Evolutionary conservation across 2,888 invertebrate species (phyloP).

Genomic region (Toxonevra muliebris): DNA sequence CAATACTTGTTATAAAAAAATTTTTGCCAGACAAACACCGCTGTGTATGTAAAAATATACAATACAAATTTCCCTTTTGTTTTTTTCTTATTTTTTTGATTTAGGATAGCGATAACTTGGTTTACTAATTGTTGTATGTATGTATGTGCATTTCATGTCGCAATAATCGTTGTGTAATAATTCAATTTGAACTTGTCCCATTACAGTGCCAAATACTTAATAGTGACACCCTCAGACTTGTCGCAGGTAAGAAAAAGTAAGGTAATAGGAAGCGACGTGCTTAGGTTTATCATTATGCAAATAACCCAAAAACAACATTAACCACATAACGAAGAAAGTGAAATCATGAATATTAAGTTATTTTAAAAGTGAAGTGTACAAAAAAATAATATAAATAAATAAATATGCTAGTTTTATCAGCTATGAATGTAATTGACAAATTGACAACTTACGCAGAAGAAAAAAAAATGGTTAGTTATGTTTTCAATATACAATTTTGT

Average conservation of each 20-base stretch:
- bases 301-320: neutral
- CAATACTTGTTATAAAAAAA: too few relatives aligned
- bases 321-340: slow-evolving; percentile 19
- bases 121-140: too few relatives aligned
- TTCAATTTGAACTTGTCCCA: too few relatives aligned
- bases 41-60: too few relatives aligned
- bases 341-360: slow-evolving; percentile 26
- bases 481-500: slow-evolving; percentile 2
- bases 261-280: slow-evolving; percentile 26
- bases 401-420: neutral
- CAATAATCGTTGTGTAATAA: too few relatives aligned
- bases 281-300: slow-evolving; percentile 4
- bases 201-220: too few relatives aligned
- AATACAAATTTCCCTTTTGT: too few relatives aligned
- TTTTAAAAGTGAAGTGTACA: slow-evolving; percentile 5
- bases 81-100: too few relatives aligned
- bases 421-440: neutral
- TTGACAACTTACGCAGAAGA: slow-evolving; percentile 10
- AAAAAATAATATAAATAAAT: neutral
- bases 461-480: slow-evolving; percentile 9
- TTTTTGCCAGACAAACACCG: too few relatives aligned
- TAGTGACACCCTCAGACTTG: neutral
- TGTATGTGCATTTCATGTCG: too few relatives aligned
- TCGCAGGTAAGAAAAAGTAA: neutral
- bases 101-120: too few relatives aligned